Base-by-base conservation (phyloP, 2,113 vertebrate species). In the Aphyosemion australe region DNA sequence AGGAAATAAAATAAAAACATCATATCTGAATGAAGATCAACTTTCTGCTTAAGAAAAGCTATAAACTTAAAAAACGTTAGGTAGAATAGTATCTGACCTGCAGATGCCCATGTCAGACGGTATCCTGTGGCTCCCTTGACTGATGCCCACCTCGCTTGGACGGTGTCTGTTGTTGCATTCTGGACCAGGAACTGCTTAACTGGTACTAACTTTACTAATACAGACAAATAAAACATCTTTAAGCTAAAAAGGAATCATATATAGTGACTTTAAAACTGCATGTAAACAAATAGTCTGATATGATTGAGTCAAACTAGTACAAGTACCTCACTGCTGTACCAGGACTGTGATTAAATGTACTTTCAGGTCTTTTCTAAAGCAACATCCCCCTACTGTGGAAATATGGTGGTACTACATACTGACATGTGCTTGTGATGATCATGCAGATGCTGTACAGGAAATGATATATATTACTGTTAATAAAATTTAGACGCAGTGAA, bases 71-170 rank as follows among this genome's bases (percentile, higher is more conserved):
- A 47, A 18, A 19, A 9, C 16, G 16, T 18, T 47, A 47, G 16
- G 15, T 47, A 11, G 1, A 48, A 12, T 5, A 20, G 12, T 92
- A 96, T 26, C 26, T 26, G 5, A 26, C 95, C 94, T 92, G 84
- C 51, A 6, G 94, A 92, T 6, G 85, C 86, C 95, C 95, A 96
- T 20, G 94, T 96, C 45, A 97, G 91, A 10, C 95, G 89, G 87
- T 96, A 96, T 2, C 95, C 95, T 0, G 94, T 89, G 1, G 95
- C 95, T 9, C 95, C 95, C 5, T 52, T 88, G 4, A 96, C 93
- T 0, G 93, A 80, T 1, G 82, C 74, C 95, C 95, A 97, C 12
- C 91, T 76, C 0, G 93, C 94, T 74, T 94, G 94, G 21, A 96
- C 78, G 0, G 94, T 95, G 89, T 95, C 82, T 0, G 93, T 96